Conservation (phyloP, 2,888 invertebrate species). For the Nezara viridula region DNA sequence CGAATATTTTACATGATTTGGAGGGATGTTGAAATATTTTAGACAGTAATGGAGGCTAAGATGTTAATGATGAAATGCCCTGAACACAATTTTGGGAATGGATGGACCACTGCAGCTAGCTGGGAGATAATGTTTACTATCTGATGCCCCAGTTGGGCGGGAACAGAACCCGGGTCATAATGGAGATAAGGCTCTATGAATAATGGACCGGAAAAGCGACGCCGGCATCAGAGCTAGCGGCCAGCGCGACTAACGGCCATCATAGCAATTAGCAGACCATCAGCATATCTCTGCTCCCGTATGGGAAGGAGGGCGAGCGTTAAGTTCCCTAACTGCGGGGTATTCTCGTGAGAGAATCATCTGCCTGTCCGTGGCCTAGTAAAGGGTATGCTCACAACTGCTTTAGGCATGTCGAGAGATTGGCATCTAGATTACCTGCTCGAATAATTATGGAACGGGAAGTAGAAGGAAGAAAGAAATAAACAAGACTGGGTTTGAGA, state of each 20-base stretch:
- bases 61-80: not conserved
- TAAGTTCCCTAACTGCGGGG: not conserved
- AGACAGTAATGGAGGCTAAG: not conserved
- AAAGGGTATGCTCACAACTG: not conserved
- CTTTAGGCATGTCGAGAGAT: not conserved
- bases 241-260: not conserved
- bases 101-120: not conserved
- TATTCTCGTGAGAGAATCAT: not conserved
- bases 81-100: not conserved
- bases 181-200: slow-evolving; percentile 20
- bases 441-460: not conserved
- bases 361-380: not conserved
- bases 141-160: not conserved
- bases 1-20: no score
- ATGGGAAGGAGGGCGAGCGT: not conserved
- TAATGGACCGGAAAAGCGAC: not conserved
- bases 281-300: not conserved
- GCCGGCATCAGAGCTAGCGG: not conserved
- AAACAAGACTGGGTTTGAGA: not conserved
- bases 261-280: not conserved
- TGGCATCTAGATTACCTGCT: not conserved
- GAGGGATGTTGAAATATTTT: no score
- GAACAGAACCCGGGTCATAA: not conserved
- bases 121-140: not conserved
- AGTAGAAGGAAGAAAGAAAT: not conserved